phyloP scores from a whole-genome alignment of 2,113 vertebrate genomes.

The Hystrix brachyura region DNA sequence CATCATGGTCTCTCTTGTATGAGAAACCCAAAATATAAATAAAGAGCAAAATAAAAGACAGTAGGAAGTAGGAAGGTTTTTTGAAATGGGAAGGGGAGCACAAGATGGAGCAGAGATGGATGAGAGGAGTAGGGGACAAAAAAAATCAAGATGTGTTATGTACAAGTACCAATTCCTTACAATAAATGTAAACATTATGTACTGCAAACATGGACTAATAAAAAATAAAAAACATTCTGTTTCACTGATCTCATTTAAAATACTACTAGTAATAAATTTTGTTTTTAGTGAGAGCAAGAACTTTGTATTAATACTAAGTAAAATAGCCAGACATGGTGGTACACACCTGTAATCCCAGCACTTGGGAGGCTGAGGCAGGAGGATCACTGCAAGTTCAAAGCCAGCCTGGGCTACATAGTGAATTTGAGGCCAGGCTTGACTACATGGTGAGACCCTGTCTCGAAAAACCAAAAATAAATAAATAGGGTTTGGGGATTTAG shows the following conservation, averaged over 20 bases:
- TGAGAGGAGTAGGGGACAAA: neutral
- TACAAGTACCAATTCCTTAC: neutral
- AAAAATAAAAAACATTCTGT: neutral
- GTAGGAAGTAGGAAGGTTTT: neutral
- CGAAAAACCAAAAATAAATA: no score
- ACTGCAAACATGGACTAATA: neutral
- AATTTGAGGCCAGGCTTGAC: no score
- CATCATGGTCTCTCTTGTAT: neutral
- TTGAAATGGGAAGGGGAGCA: neutral
- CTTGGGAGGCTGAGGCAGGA: no score
- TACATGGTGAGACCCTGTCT: no score
- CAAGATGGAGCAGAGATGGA: neutral
- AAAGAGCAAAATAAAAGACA: neutral
- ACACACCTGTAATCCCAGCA: no score
- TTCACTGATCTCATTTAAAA: neutral
- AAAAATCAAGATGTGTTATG: neutral
- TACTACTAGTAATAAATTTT: neutral
- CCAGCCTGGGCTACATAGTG: no score
- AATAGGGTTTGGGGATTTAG: no score
- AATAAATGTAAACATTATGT: neutral
- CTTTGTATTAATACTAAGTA: neutral
- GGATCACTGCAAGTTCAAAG: no score
- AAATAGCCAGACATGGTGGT: neutral
- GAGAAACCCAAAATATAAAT: neutral
- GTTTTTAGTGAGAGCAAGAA: neutral